Percentiles rank a stretch among this genome's conserved stretches.
phyloP scores from a whole-genome alignment of 2,888 invertebrate species.

The Nipponacmea schrenckii region DNA sequence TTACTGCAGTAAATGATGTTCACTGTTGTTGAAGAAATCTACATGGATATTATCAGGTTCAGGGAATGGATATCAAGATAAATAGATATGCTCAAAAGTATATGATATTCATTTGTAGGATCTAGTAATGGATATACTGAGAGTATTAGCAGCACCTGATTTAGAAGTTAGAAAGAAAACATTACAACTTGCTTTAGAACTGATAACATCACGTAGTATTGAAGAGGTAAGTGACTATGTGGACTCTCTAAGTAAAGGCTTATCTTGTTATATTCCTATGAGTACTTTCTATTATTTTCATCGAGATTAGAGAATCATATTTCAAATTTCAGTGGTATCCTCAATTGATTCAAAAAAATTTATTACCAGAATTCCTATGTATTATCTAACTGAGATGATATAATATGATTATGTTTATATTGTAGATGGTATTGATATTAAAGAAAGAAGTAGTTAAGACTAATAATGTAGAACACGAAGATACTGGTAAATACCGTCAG shows the following conservation, averaged over 20 bases:
- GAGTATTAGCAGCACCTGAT: conserved; percentile 92
- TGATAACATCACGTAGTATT: conserved; percentile 90
- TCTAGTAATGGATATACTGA: conserved; percentile 95
- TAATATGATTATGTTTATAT: conserved; percentile 11
- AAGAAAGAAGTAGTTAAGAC: conserved; percentile 94
- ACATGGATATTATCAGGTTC: background rate
- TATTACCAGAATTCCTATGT: too few species aligned
- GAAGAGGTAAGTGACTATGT: conserved; percentile 77
- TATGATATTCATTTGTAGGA: conserved; percentile 69
- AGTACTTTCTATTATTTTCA: too few species aligned
- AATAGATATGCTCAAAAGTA: too few species aligned
- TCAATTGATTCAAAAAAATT: too few species aligned
- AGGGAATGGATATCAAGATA: background rate
- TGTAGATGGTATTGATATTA: conserved; percentile 84
- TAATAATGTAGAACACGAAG: conserved; percentile 88
- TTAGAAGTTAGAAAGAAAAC: conserved; percentile 93
- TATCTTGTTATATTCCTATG: too few species aligned
- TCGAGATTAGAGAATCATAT: too few species aligned
- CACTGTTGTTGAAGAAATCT: background rate
- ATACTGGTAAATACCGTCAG: conserved; percentile 94
- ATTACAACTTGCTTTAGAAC: conserved; percentile 83
- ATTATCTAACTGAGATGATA: too few species aligned
- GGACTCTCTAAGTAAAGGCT: too few species aligned
- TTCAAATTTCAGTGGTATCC: too few species aligned
- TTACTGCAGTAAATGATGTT: background rate